Conservation (phyloP, 2,888 invertebrate species). For the Morpho helenor region DNA sequence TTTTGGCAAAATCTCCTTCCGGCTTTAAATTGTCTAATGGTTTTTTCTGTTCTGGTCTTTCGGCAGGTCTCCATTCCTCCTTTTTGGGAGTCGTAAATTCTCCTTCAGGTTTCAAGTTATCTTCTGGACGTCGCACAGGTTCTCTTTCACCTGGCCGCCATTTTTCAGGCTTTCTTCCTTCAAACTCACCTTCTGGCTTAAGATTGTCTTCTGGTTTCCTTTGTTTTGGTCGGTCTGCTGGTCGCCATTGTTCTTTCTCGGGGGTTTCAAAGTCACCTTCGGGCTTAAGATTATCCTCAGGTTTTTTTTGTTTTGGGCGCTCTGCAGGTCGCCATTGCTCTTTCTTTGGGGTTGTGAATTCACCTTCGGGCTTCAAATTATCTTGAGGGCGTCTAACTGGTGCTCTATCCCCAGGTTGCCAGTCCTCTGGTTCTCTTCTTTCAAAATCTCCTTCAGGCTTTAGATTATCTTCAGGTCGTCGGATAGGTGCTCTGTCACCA, state of each 20-base stretch:
- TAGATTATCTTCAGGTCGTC: slow-evolving; percentile 73
- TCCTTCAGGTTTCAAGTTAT: slow-evolving; percentile 74
- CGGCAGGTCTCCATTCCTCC: slow-evolving; percentile 62
- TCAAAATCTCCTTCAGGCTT: slow-evolving; percentile 71
- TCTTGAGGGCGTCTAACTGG: slow-evolving; percentile 64
- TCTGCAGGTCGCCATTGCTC: no score
- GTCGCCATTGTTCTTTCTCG: no score
- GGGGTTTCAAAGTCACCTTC: no score
- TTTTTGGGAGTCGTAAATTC: slow-evolving; percentile 57
- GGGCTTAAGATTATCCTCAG: no score
- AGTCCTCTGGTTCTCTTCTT: slow-evolving; percentile 48
- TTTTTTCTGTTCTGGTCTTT: slow-evolving; percentile 50
- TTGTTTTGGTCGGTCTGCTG: slow-evolving; percentile 53
- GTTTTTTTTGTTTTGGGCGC: no score
- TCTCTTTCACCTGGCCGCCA: slow-evolving; percentile 61
- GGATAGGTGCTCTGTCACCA: slow-evolving; percentile 65
- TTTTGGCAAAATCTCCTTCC: slow-evolving; percentile 74
- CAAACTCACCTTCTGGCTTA: slow-evolving; percentile 71
- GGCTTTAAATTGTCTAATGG: slow-evolving; percentile 75
- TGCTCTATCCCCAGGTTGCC: slow-evolving; percentile 70
- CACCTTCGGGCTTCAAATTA: slow-evolving; percentile 73
- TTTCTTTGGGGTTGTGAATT: slow-evolving; percentile 48
- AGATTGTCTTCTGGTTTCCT: slow-evolving; percentile 49
- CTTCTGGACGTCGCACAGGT: slow-evolving; percentile 41
- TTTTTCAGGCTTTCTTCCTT: slow-evolving; percentile 49